Evolutionary conservation across 2,797 vertebrate genomes (phyloP), one percentile per base, ranked within the genome.

Genomic region (Urocyon cinereoargenteus): DNA sequence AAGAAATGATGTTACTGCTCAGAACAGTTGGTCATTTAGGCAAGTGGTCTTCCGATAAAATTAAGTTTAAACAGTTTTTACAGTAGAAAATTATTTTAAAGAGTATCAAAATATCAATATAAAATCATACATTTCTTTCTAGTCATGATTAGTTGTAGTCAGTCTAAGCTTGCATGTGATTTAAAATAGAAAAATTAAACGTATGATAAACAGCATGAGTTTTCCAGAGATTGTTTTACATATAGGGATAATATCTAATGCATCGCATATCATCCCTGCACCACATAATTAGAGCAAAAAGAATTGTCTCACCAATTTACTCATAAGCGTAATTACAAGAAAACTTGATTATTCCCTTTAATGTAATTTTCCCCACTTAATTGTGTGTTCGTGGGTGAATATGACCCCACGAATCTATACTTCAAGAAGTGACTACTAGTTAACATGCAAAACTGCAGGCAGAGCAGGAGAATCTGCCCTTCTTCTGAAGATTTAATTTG

Each of bases 331-430:
- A 97, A 97, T 97, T 96, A 94, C 88, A 97, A 88, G 96, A 96
- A 98, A 97, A 96, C 89, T 91, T 98, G 73, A 98, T 98, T 97
- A 97, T 97, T 92, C 87, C 84, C 49, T 96, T 97, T 98, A 98
- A 98, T 96, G 96, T 97, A 96, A 97, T 98, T 98, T 98, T 97
- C 77, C 93, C 95, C 94, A 91, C 91, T 97, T 98, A 97, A 93
- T 97, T 98, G 72, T 97, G 36, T 95, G 68, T 89, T 98, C 79
- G 55, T 49, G 62, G 96, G 92, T 86, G 94, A 98, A 97, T 97
- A 93, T 98, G 97, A 98, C 98, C 97, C 49, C 92, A 49, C 90
- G 45, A 96, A 87, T 97, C 75, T 70, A 91, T 93, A 97, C 40
- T 61, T 93, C 49, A 86, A 49, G 93, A 97, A 97, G 89, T 87